A percentile compares a stretch with the other conserved stretches of the same genome.
phyloP scores from a whole-genome alignment of 2,888 invertebrate species.

The Pachymerium ferrugineum region DNA sequence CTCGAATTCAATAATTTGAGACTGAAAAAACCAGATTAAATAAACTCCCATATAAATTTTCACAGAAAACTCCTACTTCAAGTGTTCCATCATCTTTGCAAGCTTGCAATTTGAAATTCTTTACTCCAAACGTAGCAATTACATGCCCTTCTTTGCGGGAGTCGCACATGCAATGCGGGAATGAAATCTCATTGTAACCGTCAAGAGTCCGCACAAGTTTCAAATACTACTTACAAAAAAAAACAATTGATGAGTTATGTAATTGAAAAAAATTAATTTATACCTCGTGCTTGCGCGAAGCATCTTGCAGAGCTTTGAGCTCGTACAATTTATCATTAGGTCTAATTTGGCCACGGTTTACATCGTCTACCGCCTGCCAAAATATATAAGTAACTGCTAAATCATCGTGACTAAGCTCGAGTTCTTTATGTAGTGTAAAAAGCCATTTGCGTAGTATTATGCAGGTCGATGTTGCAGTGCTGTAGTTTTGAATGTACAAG shows the following conservation, averaged over 20 bases:
- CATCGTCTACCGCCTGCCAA: slow-evolving; percentile 92
- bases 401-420: slow-evolving; percentile 62
- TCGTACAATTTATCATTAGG: slow-evolving; percentile 91
- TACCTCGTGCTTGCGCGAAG: slow-evolving; percentile 72
- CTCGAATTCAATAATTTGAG: slow-evolving; percentile 71
- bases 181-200: slow-evolving; percentile 88
- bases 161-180: slow-evolving; percentile 91
- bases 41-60: not conserved
- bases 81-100: slow-evolving; percentile 74
- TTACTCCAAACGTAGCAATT: slow-evolving; percentile 63
- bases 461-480: slow-evolving; percentile 93
- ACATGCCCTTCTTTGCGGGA: slow-evolving; percentile 83
- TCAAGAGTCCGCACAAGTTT: slow-evolving; percentile 75
- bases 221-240: slow-evolving; percentile 58
- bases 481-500: slow-evolving; percentile 97
- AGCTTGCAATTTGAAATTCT: slow-evolving; percentile 67
- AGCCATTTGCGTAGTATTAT: slow-evolving; percentile 82
- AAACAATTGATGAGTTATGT: no score
- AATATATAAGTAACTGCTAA: slow-evolving; percentile 78
- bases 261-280: not conserved
- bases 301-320: slow-evolving; percentile 89
- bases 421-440: slow-evolving; percentile 65
- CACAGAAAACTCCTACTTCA: slow-evolving; percentile 51
- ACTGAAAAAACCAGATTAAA: slow-evolving; percentile 45
- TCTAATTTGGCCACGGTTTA: slow-evolving; percentile 83